A percentile compares a stretch with the other conserved stretches of the same genome.
Evolutionary conservation across 1,140 invertebrate species (phyloP).

Genomic region (Andrena cerasifolii): DNA sequence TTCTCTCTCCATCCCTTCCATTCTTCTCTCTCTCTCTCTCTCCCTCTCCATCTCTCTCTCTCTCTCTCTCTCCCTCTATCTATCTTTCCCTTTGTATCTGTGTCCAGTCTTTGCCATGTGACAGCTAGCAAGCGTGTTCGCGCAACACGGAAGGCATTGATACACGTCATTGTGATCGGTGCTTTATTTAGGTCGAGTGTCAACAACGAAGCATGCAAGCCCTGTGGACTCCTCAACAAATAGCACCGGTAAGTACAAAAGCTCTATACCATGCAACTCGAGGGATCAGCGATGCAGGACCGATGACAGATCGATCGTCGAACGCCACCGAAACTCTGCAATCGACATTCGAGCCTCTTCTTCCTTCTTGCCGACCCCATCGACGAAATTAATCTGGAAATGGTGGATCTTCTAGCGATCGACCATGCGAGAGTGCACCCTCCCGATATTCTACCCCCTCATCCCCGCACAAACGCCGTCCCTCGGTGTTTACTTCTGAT

Average conservation of each 20-base stretch:
- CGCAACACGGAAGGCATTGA: constrained; percentile 8
- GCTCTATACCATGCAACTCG: constrained; percentile 10
- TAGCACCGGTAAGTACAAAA: constrained; percentile 61
- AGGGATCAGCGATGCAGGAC: constrained; percentile 12
- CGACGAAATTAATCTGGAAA: constrained; percentile 14
- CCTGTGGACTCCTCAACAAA: constrained; percentile 63
- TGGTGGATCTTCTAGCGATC: no score
- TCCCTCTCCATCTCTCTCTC: neutral
- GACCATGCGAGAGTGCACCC: no score
- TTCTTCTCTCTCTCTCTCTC: neutral
- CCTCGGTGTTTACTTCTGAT: no score
- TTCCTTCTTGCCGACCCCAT: neutral
- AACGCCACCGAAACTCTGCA: neutral
- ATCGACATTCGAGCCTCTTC: neutral
- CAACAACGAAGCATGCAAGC: constrained; percentile 58
- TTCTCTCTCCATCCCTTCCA: neutral
- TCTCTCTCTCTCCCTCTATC: no score
- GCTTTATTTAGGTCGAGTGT: constrained; percentile 72
- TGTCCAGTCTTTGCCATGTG: neutral
- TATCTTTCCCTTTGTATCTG: neutral
- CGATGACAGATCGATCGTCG: constrained; percentile 45
- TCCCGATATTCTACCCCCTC: neutral
- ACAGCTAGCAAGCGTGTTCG: neutral
- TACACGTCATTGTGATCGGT: constrained; percentile 49
- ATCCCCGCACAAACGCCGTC: no score